phyloP scores from a whole-genome alignment of 2,113 vertebrate genomes.

The Leptodactylus fuscus region DNA sequence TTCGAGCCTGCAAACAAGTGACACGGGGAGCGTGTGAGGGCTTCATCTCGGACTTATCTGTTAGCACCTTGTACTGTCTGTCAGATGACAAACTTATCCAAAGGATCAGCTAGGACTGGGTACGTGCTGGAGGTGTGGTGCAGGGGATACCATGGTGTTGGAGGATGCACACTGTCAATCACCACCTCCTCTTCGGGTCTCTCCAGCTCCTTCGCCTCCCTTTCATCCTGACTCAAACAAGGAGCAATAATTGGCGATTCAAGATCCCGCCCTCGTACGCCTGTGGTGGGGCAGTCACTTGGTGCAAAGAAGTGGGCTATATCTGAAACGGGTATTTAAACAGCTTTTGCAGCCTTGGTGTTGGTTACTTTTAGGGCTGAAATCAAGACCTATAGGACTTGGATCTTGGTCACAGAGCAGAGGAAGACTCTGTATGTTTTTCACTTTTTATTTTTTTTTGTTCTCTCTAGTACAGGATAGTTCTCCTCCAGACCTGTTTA shows the following conservation, averaged over 20 bases:
- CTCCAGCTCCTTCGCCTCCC: not conserved
- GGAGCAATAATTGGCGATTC: conserved; percentile 52
- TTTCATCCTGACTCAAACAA: conserved; percentile 6
- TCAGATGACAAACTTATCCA: conserved; percentile 99
- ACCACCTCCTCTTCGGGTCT: not conserved
- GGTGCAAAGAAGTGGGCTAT: conserved; percentile 49
- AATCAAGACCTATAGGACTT: conserved; percentile 14
- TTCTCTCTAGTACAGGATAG: not conserved
- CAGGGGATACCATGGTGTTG: not conserved
- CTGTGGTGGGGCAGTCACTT: not conserved
- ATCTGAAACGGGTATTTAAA: conserved; percentile 58
- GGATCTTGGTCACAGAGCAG: conserved; percentile 50
- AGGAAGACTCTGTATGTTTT: conserved; percentile 15
- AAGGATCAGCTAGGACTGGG: conserved; percentile 90
- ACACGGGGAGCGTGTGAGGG: conserved; percentile 93
- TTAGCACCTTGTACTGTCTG: conserved; percentile 96
- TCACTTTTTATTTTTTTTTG: conserved; percentile 49
- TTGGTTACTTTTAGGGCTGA: conserved; percentile 1
- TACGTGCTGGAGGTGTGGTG: not conserved
- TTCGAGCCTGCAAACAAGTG: conserved; percentile 93
- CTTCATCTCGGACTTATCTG: conserved; percentile 95
- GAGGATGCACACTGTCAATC: not conserved
- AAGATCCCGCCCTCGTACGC: not conserved
- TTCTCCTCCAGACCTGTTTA: conserved; percentile 29
- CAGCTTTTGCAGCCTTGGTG: not conserved